Percentiles rank a stretch among this genome's conserved stretches.
Conservation (phyloP, 2,888 invertebrate genomes). For the Loripinus fragilis region DNA sequence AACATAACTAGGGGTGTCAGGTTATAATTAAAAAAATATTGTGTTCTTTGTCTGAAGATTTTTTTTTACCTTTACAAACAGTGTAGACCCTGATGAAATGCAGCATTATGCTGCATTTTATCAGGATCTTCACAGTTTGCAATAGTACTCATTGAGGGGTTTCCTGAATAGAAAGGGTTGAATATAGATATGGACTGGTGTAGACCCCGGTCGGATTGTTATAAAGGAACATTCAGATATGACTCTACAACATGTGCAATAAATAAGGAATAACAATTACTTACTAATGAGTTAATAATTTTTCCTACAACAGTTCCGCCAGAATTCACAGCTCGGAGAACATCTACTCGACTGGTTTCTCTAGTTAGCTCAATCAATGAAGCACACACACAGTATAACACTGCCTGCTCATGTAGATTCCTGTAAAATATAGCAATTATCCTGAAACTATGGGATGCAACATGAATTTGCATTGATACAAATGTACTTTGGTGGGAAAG, state of each 20-base stretch:
- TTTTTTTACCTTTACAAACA: too few species aligned
- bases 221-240: neutral
- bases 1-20: too few species aligned
- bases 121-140: neutral
- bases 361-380: constrained; percentile 44
- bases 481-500: too few species aligned
- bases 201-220: neutral
- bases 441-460: too few species aligned
- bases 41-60: too few species aligned
- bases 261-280: constrained; percentile 7
- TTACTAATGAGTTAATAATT: constrained; percentile 52
- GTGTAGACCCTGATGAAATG: neutral
- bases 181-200: neutral
- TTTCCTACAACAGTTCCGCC: constrained; percentile 50
- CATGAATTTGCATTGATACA: too few species aligned
- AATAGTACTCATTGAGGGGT: too few species aligned
- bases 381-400: constrained; percentile 49
- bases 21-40: too few species aligned
- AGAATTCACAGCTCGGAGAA: constrained; percentile 52
- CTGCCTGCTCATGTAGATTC: constrained; percentile 46
- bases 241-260: neutral
- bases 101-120: neutral
- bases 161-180: neutral
- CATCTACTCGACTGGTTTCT: constrained; percentile 46
- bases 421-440: constrained; percentile 30